These are phyloP conservation scores for Rutpela maculata DNA, from an alignment of 2,888 invertebrate species.

Conservation along the genomic window DNA sequence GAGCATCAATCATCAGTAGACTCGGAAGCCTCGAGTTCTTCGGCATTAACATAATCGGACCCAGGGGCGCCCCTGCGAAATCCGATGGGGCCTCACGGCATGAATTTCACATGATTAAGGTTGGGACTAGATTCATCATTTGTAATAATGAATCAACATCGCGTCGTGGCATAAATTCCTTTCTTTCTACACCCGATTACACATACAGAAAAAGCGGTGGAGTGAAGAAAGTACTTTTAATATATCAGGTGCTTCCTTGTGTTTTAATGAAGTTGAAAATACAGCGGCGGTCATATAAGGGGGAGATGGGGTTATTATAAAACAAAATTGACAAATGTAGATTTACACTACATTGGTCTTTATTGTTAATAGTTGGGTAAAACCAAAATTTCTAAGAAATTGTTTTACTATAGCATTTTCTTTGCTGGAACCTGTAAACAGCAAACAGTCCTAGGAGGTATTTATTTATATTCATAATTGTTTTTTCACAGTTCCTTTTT, in stretches of 20 bases:
- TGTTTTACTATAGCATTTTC: no score
- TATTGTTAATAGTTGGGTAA: no score
- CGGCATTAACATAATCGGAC: constrained; percentile 23
- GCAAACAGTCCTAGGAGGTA: no score
- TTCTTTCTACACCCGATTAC: constrained; percentile 8
- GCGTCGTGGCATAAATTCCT: background rate
- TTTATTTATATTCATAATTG: no score
- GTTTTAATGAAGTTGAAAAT: background rate
- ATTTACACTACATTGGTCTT: no score
- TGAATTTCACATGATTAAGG: constrained; percentile 29
- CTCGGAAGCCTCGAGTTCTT: constrained; percentile 24
- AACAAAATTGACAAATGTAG: no score
- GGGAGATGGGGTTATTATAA: background rate
- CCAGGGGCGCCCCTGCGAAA: background rate
- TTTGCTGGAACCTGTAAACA: no score
- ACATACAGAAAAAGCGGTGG: background rate
- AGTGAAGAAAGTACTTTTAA: background rate
- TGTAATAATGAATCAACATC: constrained; percentile 29
- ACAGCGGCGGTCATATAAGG: background rate
- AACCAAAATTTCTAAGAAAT: no score
- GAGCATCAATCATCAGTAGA: constrained; percentile 40
- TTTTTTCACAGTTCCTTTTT: no score
- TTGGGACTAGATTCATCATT: constrained; percentile 11
- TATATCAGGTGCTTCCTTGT: background rate
- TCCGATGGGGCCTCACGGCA: background rate